These are phyloP conservation scores for Mobula hypostoma DNA, from an alignment of 2,113 vertebrate genomes.

Conservation along the genomic window DNA sequence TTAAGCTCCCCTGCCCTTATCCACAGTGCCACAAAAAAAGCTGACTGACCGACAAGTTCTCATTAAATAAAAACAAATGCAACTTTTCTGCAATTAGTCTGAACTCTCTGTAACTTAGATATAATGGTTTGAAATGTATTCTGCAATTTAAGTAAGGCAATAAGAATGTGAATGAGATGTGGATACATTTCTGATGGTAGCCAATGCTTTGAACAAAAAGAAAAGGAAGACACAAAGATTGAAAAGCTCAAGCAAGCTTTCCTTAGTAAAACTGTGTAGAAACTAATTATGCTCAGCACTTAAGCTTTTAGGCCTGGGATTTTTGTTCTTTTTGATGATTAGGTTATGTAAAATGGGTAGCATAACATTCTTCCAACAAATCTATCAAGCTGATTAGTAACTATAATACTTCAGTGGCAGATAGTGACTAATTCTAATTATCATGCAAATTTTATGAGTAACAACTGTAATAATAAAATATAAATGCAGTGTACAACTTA, in stretches of 20 bases:
- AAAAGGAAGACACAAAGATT: no score
- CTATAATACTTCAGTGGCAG: constrained; percentile 18
- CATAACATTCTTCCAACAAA: constrained; percentile 24
- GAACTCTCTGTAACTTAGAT: no score
- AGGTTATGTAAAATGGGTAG: constrained; percentile 1
- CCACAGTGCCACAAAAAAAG: no score
- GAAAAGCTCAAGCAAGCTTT: constrained; percentile 1
- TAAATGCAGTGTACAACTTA: constrained; percentile 18
- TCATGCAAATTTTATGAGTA: constrained; percentile 28
- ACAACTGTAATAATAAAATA: constrained; percentile 33
- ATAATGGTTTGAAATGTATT: no score
- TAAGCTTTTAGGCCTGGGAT: neutral
- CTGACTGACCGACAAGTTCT: no score
- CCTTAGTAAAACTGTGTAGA: neutral
- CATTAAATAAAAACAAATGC: no score
- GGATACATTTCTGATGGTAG: neutral
- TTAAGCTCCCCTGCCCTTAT: no score
- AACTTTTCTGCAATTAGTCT: no score
- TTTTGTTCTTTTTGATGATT: neutral
- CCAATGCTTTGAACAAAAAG: neutral
- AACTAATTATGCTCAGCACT: neutral
- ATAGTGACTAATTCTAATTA: constrained; percentile 30
- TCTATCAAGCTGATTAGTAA: constrained; percentile 33
- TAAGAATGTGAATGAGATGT: neutral
- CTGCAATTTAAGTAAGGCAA: no score